Base-by-base conservation (phyloP, 2,797 vertebrate species). In the Holocentrus rufus region DNA sequence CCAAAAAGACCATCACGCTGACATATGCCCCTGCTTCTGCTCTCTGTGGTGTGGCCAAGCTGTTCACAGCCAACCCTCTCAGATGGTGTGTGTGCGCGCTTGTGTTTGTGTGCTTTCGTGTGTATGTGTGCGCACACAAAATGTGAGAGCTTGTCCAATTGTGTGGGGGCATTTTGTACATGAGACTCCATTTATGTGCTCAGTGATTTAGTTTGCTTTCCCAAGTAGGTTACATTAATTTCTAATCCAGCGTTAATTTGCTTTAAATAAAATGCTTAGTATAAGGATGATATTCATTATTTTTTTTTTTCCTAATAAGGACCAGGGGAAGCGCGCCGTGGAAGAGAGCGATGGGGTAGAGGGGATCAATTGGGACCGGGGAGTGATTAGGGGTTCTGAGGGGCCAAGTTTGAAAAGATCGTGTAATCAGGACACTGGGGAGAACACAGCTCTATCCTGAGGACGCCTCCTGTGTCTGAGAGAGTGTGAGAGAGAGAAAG, bases 21-120 rank as follows among this genome's bases (percentile, higher is more conserved):
- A 92, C 92, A 94, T 93, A 93, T 93, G 92, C 92, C 91, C 91
- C 91, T 84, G 86, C 91, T 91, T 92, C 90, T 93, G 92, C 88
- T 91, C 91, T 92, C 90, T 90, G 90, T 90, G 87, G 89, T 90
- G 87, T 87, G 90, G 91, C 91, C 92, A 93, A 92, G 92, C 91
- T 91, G 90, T 91, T 93, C 89, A 71, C 89, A 87, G 89, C 88
- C 90, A 92, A 90, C 86, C 81, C 86, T 81, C 89, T 93, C 90
- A 92, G 90, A 92, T 90, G 90, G 91, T 66, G 81, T 81, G 87
- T 75, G 85, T 79, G 77, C 75, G 82, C 74, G 85, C 54, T 67
- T 74, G 79, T 55, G 72, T 61, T 67, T 71, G 60, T 52, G 72
- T 49, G 39, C 65, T 69, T 67, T 14, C 27, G 52, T 22, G 68